Base-by-base conservation (phyloP, 2,797 vertebrate genomes). In the Paramormyrops hopkinsi region DNA sequence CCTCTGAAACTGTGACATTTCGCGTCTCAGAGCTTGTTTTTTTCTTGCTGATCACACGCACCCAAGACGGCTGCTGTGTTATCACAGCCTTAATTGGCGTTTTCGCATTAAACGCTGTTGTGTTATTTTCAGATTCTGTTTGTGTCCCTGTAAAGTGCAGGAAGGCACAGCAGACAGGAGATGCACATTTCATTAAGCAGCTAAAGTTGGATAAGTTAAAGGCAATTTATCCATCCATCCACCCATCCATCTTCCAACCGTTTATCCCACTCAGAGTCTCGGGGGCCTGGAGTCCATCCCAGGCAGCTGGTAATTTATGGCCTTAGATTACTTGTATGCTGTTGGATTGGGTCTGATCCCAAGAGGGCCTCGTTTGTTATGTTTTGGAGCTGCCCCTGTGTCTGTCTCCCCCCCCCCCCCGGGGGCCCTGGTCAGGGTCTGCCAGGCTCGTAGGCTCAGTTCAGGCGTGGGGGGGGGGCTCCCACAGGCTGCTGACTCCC, bases 401-500 rank as follows among this genome's bases (percentile, higher is more conserved):
- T 44, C 76, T 44, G 19, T 14, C 41, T 11, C 12, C 3, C 25
- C 56, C 54, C 22, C 22, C 9, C n/a, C 22, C 65, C 29, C 29
- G 4, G 29, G 37, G 65, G 33, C 29, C 65, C 29, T 33, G 33
- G 29, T 73, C 25, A 73, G 65, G 65, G 65, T 73, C 65, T 73
- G 29, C 69, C 69, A 73, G 33, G 29, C 22, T 73, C n/a, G 1
- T 9, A 17, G 79, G 79, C 9, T 83, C 37, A 48, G 44, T 46
- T 46, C 76, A 9, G 79, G 33, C 17, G 1, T 1, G 29, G 37
- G 37, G n/a, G 8, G 46, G 11, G 22, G 48, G 19, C 56, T 59
- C 56, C 56, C 59, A 62, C 59, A 9, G 56, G 56, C 50, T 94
- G 93, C 92, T 90, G 92, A 91, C 85, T 92, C 92, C 88, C 53